These are phyloP conservation scores for Tamias sibiricus DNA, from an alignment of 2,113 vertebrate species.

Conservation along the genomic window DNA sequence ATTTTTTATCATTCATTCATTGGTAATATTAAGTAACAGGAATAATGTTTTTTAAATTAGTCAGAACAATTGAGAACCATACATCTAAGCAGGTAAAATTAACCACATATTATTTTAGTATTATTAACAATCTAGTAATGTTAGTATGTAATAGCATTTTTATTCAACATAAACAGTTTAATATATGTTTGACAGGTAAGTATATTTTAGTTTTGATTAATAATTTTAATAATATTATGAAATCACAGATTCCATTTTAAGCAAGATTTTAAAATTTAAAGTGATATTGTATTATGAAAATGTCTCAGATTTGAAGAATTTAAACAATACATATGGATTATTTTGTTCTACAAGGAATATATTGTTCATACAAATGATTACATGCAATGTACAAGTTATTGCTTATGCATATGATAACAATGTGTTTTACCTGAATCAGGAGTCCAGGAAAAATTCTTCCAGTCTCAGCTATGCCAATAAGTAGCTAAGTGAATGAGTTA, in stretches of 20 bases:
- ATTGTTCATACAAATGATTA: background rate
- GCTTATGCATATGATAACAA: background rate
- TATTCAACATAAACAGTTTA: constrained; percentile 3
- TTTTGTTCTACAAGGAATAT: background rate
- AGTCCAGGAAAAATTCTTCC: background rate
- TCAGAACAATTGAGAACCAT: constrained; percentile 56
- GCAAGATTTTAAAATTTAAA: constrained; percentile 47
- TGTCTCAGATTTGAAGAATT: constrained; percentile 16
- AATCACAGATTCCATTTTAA: no score
- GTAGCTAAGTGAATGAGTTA: background rate
- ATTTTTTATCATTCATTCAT: constrained; percentile 16
- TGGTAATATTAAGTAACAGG: constrained; percentile 46
- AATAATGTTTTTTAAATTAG: constrained; percentile 47
- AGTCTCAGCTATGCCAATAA: background rate
- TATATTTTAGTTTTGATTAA: no score
- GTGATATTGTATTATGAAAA: constrained; percentile 37
- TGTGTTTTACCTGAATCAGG: background rate
- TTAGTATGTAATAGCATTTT: background rate
- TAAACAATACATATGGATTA: background rate
- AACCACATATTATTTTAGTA: constrained; percentile 22
- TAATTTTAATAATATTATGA: no score
- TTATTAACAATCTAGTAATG: constrained; percentile 59
- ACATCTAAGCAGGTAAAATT: constrained; percentile 65
- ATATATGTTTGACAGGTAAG: constrained; percentile 40
- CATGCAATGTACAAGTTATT: background rate